phyloP scores from a whole-genome alignment of 2,888 invertebrate genomes.

The Eueremaeus valkanovi region DNA sequence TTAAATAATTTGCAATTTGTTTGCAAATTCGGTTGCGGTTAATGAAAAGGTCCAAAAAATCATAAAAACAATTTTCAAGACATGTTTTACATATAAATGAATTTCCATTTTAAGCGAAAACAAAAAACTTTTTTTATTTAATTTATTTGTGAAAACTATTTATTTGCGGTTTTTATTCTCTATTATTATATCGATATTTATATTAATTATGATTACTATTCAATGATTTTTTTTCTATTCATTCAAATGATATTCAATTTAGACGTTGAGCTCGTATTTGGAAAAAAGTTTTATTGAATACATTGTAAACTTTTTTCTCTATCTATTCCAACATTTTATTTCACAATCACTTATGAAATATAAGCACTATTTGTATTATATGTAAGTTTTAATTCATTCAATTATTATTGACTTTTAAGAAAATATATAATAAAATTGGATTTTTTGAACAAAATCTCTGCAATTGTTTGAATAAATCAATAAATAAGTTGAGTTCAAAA shows the following conservation, averaged over 20 bases:
- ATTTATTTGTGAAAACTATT: not conserved
- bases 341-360: constrained; percentile 18
- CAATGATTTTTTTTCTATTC: not conserved
- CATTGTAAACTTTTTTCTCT: too few species aligned
- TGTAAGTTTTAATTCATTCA: constrained; percentile 11
- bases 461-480: too few species aligned
- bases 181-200: too few species aligned
- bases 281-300: not conserved
- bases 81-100: not conserved
- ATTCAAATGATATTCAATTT: too few species aligned
- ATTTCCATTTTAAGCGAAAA: too few species aligned
- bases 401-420: too few species aligned
- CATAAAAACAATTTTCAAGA: not conserved
- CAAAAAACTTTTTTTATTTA: too few species aligned
- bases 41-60: not conserved
- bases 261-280: too few species aligned
- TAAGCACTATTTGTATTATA: constrained; percentile 34
- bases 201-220: not conserved
- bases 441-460: too few species aligned
- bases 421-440: too few species aligned
- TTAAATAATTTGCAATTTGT: not conserved
- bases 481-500: too few species aligned
- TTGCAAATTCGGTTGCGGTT: not conserved
- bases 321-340: not conserved
- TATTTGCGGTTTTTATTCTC: not conserved